Conservation (phyloP, 2,888 invertebrate species). For the Tetranychus piercei region DNA sequence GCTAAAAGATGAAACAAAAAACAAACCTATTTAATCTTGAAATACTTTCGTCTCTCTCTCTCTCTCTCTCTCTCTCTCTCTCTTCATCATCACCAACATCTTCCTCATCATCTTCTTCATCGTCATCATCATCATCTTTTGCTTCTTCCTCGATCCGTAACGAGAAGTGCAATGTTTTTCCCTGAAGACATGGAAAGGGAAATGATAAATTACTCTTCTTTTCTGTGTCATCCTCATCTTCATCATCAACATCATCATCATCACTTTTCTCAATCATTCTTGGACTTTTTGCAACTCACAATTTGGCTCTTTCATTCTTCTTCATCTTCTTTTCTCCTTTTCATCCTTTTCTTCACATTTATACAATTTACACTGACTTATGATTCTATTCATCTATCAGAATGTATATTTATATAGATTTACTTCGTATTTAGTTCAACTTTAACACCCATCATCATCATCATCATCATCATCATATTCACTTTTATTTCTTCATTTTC, state of each 20-base stretch:
- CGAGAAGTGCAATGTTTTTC: slow-evolving; percentile 6
- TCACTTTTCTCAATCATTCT: slow-evolving; percentile 1
- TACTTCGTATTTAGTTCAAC: not conserved
- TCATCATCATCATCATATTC: not conserved
- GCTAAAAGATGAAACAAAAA: not conserved
- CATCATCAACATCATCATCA: not conserved
- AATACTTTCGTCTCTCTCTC: not conserved
- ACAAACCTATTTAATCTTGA: too few species aligned
- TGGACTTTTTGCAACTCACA: not conserved
- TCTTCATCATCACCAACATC: not conserved
- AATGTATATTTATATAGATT: not conserved
- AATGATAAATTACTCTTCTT: not conserved
- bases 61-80: not conserved
- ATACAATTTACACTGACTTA: not conserved
- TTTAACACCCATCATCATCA: not conserved
- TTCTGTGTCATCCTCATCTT: not conserved
- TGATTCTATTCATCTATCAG: not conserved
- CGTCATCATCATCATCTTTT: slow-evolving; percentile 12
- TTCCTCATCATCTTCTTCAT: slow-evolving; percentile 11
- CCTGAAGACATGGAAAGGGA: not conserved
- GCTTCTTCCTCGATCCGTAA: slow-evolving; percentile 9
- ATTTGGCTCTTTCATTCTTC: not conserved
- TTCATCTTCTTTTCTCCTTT: not conserved
- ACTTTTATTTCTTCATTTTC: not conserved
- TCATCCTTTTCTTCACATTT: not conserved